phyloP scores from a whole-genome alignment of 2,797 vertebrate species.

The Enteromius anoplus region DNA sequence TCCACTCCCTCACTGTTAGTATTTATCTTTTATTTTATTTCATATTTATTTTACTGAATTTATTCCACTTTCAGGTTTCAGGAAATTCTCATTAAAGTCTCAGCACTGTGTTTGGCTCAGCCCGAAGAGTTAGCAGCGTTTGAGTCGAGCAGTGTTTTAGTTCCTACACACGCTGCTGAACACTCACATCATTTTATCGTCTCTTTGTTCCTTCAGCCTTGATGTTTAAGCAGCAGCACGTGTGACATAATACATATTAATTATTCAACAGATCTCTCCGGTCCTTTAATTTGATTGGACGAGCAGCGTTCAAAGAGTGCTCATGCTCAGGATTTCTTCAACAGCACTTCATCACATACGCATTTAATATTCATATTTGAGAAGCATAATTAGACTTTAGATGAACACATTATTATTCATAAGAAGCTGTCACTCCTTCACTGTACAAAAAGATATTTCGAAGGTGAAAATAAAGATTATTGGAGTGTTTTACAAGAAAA shows the following conservation, averaged over 20 bases:
- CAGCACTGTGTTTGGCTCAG: too few relatives aligned
- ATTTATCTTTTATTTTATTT: not conserved
- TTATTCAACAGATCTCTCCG: not conserved
- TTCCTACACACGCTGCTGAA: not conserved
- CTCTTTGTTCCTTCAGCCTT: not conserved
- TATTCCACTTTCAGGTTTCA: too few relatives aligned
- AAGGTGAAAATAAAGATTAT: not conserved
- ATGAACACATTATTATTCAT: not conserved
- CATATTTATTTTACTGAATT: too few relatives aligned
- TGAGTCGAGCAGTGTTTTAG: not conserved
- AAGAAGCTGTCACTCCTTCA: too few relatives aligned
- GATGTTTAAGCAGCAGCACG: not conserved
- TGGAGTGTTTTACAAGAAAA: not conserved
- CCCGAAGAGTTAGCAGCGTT: too few relatives aligned
- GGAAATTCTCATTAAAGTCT: too few relatives aligned
- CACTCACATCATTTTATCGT: not conserved
- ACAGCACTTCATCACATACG: not conserved
- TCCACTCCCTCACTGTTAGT: too few relatives aligned
- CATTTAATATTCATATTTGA: not conserved
- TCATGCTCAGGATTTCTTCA: not conserved
- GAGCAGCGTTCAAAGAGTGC: not conserved
- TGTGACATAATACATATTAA: not conserved
- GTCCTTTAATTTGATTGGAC: not conserved
- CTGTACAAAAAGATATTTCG: not conserved
- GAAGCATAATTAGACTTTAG: not conserved